These are phyloP conservation scores for Antitype chi DNA, from an alignment of 2,888 invertebrate species.

Conservation along the genomic window DNA sequence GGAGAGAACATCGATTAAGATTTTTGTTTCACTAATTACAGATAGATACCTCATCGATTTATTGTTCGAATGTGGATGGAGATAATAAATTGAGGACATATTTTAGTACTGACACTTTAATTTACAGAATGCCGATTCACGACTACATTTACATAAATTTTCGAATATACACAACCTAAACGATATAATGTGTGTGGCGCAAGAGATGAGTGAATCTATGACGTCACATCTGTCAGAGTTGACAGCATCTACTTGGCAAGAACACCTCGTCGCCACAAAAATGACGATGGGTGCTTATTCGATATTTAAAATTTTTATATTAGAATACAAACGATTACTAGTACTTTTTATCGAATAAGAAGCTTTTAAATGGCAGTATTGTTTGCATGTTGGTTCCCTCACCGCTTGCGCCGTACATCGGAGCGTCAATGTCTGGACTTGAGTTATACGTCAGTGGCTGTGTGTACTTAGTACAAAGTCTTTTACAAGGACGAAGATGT, in stretches of 20 bases:
- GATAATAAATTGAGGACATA: slow-evolving; percentile 86
- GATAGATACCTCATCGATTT: slow-evolving; percentile 76
- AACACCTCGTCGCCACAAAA: slow-evolving; percentile 59
- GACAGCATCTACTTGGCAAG: slow-evolving; percentile 58
- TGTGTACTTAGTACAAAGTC: slow-evolving; percentile 89
- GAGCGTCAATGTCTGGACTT: slow-evolving; percentile 71
- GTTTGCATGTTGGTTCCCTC: slow-evolving; percentile 64
- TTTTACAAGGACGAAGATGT: slow-evolving; percentile 90
- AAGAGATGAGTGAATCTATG: slow-evolving; percentile 74
- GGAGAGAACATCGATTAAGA: slow-evolving; percentile 66
- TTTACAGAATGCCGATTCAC: slow-evolving; percentile 80
- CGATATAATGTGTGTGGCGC: slow-evolving; percentile 77
- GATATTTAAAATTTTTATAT: slow-evolving; percentile 59
- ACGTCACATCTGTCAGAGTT: slow-evolving; percentile 56
- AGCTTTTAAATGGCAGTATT: slow-evolving; percentile 66
- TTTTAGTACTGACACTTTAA: slow-evolving; percentile 75
- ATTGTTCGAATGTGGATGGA: slow-evolving; percentile 90
- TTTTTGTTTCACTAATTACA: slow-evolving; percentile 73
- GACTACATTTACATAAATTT: slow-evolving; percentile 78
- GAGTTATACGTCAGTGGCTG: slow-evolving; percentile 78
- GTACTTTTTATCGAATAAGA: slow-evolving; percentile 58
- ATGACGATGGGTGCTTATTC: slow-evolving; percentile 56
- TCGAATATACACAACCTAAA: slow-evolving; percentile 84
- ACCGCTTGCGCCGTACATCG: slow-evolving; percentile 72
- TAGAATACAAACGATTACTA: slow-evolving; percentile 60